Evolutionary conservation across 2,113 vertebrate genomes (phyloP), one percentile per base, ranked within the genome.

Genomic region (Trematocara marginatum): DNA sequence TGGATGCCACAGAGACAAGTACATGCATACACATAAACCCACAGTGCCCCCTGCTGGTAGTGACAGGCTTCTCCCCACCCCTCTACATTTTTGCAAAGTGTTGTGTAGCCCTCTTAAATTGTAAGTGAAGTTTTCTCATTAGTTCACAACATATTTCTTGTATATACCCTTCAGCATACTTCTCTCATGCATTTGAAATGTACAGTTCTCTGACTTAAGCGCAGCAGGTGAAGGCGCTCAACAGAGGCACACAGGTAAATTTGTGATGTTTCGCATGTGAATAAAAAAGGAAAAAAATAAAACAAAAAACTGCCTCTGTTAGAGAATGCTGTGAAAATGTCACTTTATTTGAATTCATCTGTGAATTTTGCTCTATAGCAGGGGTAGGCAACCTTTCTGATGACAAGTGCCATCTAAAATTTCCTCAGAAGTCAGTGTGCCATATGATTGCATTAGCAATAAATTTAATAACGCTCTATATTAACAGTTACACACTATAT

Each of bases 301-400:
- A 64, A 35, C 51, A 54, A 49, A 51, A 69, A 57, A 31, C 23
- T 35, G 51, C 69, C 86, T 84, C 13, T 78, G 57, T 71, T 74
- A 64, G 83, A 76, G 40, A 91, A 88, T 87, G 61, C 91, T 96
- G 90, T 94, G 90, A 95, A 94, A 91, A 89, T 4, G 80, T 92
- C 88, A 92, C 69, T 91, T 91, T 52, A 85, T 88, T 86, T 38
- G n/a, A 86, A 87, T 57, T 92, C 10, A 88, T 92, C 59, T 93
- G 88, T 89, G 79, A 92, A 92, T 82, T 53, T 87, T 78, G 69
- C 69, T 42, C 45, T 74, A 57, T 86, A 87, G 79, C 84, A 89
- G 51, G 51, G 51, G 51, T 52, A 10, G 51, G 51, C 51, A 52
- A 20, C 51, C 51, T 52, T 52, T 52, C 51, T 52, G 51, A 52